A percentile compares a stretch with the other conserved stretches of the same genome.
Conservation (phyloP, 2,888 invertebrate genomes). For the Aspidiotus destructor region DNA sequence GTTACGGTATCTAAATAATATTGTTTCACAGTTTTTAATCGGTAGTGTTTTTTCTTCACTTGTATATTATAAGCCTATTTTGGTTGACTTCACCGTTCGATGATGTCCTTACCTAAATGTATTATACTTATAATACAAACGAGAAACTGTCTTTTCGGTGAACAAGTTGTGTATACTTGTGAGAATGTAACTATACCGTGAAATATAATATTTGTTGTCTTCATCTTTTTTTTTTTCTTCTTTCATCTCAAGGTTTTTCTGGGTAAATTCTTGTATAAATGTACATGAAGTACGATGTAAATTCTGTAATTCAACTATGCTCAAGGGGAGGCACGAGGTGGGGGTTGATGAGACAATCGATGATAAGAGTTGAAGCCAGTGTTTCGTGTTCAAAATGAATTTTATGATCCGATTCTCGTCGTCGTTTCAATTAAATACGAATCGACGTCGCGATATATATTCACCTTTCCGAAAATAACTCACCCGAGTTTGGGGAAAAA, state of each 20-base stretch:
- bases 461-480: too few relatives aligned
- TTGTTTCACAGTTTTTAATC: conserved; percentile 3
- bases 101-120: not conserved
- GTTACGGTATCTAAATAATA: not conserved
- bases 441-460: too few relatives aligned
- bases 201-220: conserved; percentile 19
- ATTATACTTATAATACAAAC: not conserved
- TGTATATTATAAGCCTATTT: not conserved
- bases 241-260: not conserved
- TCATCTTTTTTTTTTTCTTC: not conserved
- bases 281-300: not conserved
- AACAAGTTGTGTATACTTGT: conserved; percentile 9
- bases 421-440: too few relatives aligned
- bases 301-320: too few relatives aligned
- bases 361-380: too few relatives aligned
- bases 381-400: too few relatives aligned
- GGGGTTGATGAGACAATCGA: too few relatives aligned
- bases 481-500: too few relatives aligned
- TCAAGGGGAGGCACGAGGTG: too few relatives aligned
- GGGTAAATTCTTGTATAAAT: not conserved
- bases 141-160: conserved; percentile 4
- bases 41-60: not conserved
- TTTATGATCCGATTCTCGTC: too few relatives aligned
- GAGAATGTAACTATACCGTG: conserved; percentile 24
- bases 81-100: not conserved